Evolutionary conservation across 2,888 invertebrate genomes (phyloP).

Genomic region (Eurytoma californica): DNA sequence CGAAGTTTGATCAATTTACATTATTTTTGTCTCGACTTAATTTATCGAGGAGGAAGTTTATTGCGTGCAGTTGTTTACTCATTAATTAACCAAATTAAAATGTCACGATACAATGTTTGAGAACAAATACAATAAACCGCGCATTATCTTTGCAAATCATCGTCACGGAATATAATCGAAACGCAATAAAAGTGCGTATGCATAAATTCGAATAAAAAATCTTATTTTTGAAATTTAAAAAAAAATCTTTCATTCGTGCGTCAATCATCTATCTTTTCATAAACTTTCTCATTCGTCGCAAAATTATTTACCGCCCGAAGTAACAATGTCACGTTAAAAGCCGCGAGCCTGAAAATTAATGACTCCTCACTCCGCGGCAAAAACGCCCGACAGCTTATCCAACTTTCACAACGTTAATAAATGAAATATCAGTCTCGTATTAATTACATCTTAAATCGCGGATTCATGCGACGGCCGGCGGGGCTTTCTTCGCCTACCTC

Average conservation of each 20-base stretch:
- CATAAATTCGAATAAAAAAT: not conserved
- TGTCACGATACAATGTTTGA: too few species aligned
- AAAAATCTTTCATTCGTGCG: too few species aligned
- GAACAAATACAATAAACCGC: too few species aligned
- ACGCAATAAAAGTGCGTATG: too few species aligned
- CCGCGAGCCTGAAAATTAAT: not conserved
- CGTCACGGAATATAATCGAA: too few species aligned
- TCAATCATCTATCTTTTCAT: too few species aligned
- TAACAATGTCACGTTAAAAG: not conserved
- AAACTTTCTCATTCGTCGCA: too few species aligned
- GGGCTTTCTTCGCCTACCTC: constrained; percentile 5
- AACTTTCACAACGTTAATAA: constrained; percentile 28
- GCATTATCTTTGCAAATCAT: too few species aligned
- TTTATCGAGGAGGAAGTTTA: constrained; percentile 9
- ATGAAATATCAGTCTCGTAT: constrained; percentile 7
- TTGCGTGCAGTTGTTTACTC: constrained; percentile 20
- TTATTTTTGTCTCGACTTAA: constrained; percentile 36
- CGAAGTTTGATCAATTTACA: constrained; percentile 22
- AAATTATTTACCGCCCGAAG: too few species aligned
- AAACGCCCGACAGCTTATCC: constrained; percentile 12
- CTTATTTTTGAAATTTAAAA: too few species aligned
- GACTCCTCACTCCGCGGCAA: not conserved
- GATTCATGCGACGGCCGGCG: not conserved
- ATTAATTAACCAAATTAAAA: constrained; percentile 1
- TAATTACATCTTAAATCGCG: constrained; percentile 1